Evolutionary conservation across 2,888 invertebrate species (phyloP), one percentile per base, ranked within the genome.

Genomic region (Ochlodes sylvanus): DNA sequence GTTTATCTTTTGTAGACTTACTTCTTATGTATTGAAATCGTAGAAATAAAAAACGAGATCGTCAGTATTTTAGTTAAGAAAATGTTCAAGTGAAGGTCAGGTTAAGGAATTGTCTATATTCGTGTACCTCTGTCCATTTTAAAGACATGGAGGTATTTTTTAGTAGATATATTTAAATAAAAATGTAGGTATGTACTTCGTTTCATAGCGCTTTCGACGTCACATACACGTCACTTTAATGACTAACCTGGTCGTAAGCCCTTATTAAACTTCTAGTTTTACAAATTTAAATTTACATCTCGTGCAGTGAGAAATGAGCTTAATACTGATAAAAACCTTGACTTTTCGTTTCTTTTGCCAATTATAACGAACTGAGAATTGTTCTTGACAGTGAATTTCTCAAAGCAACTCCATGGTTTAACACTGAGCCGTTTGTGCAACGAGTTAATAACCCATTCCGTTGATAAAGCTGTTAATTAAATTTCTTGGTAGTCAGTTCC

Each of bases 301-400:
- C 57, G 21, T 15, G 9, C 21, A 52, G 57, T 78, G 67, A 74
- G 69, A 54, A 78, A 65, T 69, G 62, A 27, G 17, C 42, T 44
- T 67, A 54, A 54, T 17, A 17, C 44, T 32, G 66, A 67, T 78
- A 77, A 77, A 76, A 79, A 82, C 81, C 78, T 79, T 71, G 74
- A 75, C 68, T 71, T 69, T 78, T 84, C 85, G 79, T 86, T 80
- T 73, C 38, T 85, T 87, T 86, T 84, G 80, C 84, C 84, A 85
- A 89, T 87, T 83, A 87, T 87, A 81, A 86, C 87, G 84, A 86
- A 85, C 81, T 82, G 82, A 78, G 82, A 82, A 84, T 85, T 84
- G 85, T 81, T 83, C 80, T 73, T 76, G 80, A 77, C 80, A 78
- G 80, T 75, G 74, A 76, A 84, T 85, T 86, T 88, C 85, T 86